Evolutionary conservation across 1,140 invertebrate species (phyloP).

Genomic region (Sminthurides bifidus): DNA sequence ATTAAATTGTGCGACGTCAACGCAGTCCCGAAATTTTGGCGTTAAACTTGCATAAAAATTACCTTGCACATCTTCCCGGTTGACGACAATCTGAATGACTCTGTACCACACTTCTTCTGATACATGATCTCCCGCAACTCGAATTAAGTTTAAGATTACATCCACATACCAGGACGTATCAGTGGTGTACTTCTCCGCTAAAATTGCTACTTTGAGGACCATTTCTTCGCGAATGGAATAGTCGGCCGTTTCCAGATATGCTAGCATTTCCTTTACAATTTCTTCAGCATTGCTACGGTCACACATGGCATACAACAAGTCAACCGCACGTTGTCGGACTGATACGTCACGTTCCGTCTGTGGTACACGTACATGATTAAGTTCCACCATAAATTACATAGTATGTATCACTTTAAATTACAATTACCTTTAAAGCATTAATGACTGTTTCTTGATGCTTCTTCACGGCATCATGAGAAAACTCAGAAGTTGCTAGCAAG

Average conservation of each 20-base stretch:
- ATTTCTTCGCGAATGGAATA: conserved; percentile 99
- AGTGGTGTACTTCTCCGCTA: conserved; percentile 98
- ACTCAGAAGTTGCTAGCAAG: conserved; percentile 95
- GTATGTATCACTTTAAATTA: background rate
- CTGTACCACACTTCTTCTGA: conserved; percentile 93
- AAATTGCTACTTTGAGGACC: conserved; percentile 98
- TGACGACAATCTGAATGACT: conserved; percentile 99
- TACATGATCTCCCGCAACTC: conserved; percentile 99
- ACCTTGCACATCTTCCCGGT: conserved; percentile 93
- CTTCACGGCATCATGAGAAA: conserved; percentile 99
- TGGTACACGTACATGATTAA: background rate
- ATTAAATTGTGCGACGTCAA: background rate
- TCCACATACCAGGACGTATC: conserved; percentile 99
- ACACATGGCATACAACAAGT: conserved; percentile 99
- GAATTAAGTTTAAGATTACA: conserved; percentile 96
- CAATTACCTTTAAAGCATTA: conserved; percentile 78
- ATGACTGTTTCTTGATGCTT: conserved; percentile 99
- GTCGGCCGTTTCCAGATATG: conserved; percentile 97
- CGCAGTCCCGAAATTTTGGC: background rate
- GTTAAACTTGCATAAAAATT: background rate
- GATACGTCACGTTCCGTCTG: conserved; percentile 97
- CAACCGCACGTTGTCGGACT: conserved; percentile 94
- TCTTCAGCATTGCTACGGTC: conserved; percentile 98
- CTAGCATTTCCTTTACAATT: conserved; percentile 99
- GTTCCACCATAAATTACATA: background rate